Evolutionary conservation across 2,113 vertebrate genomes (phyloP).

Genomic region (Peromyscus maniculatus): DNA sequence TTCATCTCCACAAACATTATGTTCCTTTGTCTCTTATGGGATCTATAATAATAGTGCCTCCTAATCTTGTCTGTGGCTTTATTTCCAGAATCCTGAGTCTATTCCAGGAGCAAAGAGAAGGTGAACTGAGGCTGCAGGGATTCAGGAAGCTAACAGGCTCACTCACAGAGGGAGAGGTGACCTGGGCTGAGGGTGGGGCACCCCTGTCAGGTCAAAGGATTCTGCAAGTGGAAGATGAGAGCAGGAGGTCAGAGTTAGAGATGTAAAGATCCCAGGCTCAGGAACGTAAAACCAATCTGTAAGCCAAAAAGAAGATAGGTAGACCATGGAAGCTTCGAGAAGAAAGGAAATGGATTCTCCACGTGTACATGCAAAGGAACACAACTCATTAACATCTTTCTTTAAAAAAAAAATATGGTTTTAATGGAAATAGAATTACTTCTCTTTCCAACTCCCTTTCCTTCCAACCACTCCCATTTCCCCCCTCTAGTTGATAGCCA

Average conservation of each 20-base stretch:
- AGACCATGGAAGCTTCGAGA: background rate
- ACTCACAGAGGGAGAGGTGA: background rate
- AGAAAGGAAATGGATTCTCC: background rate
- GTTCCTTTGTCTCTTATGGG: background rate
- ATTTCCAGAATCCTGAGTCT: background rate
- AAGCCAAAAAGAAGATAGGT: background rate
- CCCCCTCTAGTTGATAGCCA: background rate
- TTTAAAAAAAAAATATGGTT: background rate
- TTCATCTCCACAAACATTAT: background rate
- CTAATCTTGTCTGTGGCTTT: background rate
- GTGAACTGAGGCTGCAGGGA: background rate
- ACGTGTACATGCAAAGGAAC: background rate
- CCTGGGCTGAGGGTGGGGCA: accelerated
- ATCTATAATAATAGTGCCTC: background rate
- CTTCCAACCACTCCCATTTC: background rate
- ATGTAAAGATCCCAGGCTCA: background rate
- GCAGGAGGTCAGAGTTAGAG: background rate
- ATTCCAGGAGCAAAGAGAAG: background rate
- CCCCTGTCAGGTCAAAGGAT: background rate
- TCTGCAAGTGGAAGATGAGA: background rate
- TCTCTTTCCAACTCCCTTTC: background rate
- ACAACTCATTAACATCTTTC: background rate
- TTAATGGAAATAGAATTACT: background rate
- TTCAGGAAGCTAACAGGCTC: background rate
- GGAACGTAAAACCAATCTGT: background rate